Evolutionary conservation across 2,888 invertebrate species (phyloP).

Genomic region (Hofmannophila pseudospretella): DNA sequence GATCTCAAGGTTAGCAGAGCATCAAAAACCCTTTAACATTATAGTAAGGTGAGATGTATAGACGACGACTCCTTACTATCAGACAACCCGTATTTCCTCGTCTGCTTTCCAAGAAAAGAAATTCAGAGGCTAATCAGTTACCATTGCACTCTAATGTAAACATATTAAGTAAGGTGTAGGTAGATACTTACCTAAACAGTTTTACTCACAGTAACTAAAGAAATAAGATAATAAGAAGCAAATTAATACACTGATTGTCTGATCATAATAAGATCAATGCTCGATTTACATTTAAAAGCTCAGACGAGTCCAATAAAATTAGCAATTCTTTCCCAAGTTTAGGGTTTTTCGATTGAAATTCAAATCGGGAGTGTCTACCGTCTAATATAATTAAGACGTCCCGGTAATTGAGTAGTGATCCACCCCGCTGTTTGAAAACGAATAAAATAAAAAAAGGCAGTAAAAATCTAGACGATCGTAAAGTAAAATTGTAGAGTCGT

Average conservation of each 20-base stretch:
- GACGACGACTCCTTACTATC: too few relatives aligned
- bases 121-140: too few relatives aligned
- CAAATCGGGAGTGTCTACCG: constrained; percentile 60
- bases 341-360: constrained; percentile 63
- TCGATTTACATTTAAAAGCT: constrained; percentile 58
- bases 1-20: too few relatives aligned
- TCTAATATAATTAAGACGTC: constrained; percentile 67
- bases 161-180: too few relatives aligned
- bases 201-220: too few relatives aligned
- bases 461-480: constrained; percentile 1
- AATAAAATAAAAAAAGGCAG: not conserved
- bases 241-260: not conserved
- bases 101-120: too few relatives aligned
- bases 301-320: constrained; percentile 59
- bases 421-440: constrained; percentile 3
- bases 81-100: too few relatives aligned
- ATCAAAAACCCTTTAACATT: too few relatives aligned
- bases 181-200: too few relatives aligned
- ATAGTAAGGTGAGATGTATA: too few relatives aligned
- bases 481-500: not conserved
- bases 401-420: constrained; percentile 66
- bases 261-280: constrained; percentile 30
- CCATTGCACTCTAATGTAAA: too few relatives aligned
- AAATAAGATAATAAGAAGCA: too few relatives aligned
- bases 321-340: constrained; percentile 55